A percentile compares a stretch with the other conserved stretches of the same genome.
Evolutionary conservation across 2,113 vertebrate genomes (phyloP).

Genomic region (Todiramphus chloris): DNA sequence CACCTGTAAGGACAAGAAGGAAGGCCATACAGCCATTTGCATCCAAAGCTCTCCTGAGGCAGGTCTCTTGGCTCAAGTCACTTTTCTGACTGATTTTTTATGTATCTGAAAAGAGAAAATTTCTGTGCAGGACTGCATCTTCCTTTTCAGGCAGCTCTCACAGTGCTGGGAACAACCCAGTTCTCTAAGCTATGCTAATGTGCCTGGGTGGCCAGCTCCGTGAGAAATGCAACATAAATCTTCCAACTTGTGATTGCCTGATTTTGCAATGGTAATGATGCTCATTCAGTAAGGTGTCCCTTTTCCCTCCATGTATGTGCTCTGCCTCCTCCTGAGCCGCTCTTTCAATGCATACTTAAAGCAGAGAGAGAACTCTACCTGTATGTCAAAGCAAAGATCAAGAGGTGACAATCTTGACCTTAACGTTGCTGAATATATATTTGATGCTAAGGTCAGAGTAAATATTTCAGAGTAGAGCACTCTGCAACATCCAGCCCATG

Average conservation of each 20-base stretch:
- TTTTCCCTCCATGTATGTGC: fast-evolving
- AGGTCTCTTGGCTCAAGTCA: neutral
- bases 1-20: neutral
- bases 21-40: neutral
- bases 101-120: neutral
- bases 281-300: neutral
- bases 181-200: neutral
- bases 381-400: neutral
- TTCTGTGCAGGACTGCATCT: neutral
- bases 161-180: neutral
- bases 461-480: neutral
- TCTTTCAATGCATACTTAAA: neutral
- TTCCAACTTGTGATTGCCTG: neutral
- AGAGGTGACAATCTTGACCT: neutral
- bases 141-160: neutral
- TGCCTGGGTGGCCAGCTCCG: neutral
- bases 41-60: neutral
- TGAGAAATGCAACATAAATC: neutral
- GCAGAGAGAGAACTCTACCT: neutral
- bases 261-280: neutral
- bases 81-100: neutral
- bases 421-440: neutral
- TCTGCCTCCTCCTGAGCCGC: neutral
- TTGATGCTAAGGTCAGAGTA: neutral
- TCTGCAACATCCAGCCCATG: neutral